Conservation (phyloP, 64 coral and sea anemone species). For the Orbicella faveolata region DNA sequence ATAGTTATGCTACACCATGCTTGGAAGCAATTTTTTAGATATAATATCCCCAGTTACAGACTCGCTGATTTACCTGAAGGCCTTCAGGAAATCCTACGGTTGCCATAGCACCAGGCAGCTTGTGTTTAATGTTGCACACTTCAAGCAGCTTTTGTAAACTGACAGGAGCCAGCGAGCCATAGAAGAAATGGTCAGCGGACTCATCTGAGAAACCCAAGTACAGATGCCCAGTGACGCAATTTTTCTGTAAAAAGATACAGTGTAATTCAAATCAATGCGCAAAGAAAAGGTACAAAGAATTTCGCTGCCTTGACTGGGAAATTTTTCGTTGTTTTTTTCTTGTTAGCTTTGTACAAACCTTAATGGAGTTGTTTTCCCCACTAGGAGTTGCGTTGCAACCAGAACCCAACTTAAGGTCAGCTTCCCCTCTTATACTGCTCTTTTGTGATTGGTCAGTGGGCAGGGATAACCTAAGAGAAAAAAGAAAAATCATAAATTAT, state of each 20-base stretch:
- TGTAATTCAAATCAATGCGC: neutral
- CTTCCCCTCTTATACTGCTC: conserved; percentile 47
- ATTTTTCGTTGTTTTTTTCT: neutral
- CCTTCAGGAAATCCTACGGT: conserved; percentile 88
- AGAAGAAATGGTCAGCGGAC: conserved; percentile 74
- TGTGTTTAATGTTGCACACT: conserved; percentile 34
- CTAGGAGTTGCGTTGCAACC: conserved; percentile 22
- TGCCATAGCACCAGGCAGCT: conserved; percentile 66
- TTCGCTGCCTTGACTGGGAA: neutral
- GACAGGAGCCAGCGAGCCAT: conserved; percentile 74
- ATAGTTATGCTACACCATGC: no score
- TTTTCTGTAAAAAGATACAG: conserved; percentile 30
- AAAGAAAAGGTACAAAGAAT: neutral
- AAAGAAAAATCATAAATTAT: neutral
- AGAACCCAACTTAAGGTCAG: conserved; percentile 50
- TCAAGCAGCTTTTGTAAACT: conserved; percentile 77
- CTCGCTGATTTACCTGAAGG: conserved; percentile 46
- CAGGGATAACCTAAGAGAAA: conserved; percentile 41
- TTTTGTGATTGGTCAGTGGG: conserved; percentile 50
- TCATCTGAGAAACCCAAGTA: conserved; percentile 80
- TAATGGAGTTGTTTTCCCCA: conserved; percentile 26
- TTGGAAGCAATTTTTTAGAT: no score
- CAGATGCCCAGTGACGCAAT: conserved; percentile 78
- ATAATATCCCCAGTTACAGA: no score
- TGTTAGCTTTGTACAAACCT: conserved; percentile 8